These are phyloP conservation scores for Bos javanicus DNA, from an alignment of 2,113 vertebrate species.

Conservation along the genomic window DNA sequence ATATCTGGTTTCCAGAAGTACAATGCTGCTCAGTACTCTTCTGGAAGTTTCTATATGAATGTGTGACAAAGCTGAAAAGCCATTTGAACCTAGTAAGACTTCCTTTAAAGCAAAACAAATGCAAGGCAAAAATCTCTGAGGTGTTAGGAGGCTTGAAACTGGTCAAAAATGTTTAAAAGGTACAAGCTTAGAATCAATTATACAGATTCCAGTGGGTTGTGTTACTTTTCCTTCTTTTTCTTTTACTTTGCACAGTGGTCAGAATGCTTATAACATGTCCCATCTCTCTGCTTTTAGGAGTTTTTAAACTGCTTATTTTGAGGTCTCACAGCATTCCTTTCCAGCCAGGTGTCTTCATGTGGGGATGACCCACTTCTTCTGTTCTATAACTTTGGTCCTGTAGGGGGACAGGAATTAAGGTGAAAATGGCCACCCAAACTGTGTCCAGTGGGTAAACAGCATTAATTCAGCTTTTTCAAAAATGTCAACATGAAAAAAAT, in stretches of 20 bases:
- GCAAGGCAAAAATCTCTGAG: neutral
- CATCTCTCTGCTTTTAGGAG: neutral
- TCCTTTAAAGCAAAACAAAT: constrained; percentile 28
- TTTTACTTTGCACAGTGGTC: neutral
- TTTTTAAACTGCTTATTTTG: constrained; percentile 10
- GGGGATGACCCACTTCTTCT: neutral
- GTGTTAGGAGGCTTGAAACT: neutral
- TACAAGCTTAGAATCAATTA: neutral
- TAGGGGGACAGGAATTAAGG: neutral
- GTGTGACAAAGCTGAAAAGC: constrained; percentile 32
- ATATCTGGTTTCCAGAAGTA: constrained; percentile 21
- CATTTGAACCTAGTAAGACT: neutral
- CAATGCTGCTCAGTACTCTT: neutral
- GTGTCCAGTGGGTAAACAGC: neutral
- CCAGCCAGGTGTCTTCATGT: neutral
- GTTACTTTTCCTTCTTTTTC: neutral
- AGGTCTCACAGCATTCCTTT: neutral
- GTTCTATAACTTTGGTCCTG: neutral
- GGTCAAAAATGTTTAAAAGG: constrained; percentile 4
- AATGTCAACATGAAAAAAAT: constrained; percentile 22
- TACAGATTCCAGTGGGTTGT: neutral
- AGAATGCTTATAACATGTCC: neutral
- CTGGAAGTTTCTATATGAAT: neutral
- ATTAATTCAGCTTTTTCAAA: constrained; percentile 40
- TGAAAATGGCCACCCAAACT: neutral